These are phyloP conservation scores for Porites australiensis DNA, from an alignment of 64 coral and sea anemone species.

Conservation along the genomic window DNA sequence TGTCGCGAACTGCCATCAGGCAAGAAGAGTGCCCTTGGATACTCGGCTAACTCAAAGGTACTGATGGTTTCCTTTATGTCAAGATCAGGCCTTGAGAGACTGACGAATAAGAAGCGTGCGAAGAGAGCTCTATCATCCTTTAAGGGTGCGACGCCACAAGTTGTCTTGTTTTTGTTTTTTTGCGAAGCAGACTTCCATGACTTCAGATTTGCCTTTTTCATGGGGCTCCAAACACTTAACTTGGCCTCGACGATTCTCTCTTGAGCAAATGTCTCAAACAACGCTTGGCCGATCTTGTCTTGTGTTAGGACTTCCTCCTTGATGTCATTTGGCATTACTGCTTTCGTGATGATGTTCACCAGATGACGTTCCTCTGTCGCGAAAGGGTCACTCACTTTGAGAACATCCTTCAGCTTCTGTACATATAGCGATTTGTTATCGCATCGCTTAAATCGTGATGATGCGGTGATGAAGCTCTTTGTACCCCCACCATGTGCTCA, in stretches of 20 bases:
- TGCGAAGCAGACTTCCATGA: not conserved
- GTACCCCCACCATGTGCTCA: not conserved
- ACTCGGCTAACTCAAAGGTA: constrained; percentile 34
- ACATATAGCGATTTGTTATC: not conserved
- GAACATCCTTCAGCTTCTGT: not conserved
- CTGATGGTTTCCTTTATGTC: constrained; percentile 59
- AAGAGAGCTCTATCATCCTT: constrained; percentile 41
- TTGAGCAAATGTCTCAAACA: not conserved
- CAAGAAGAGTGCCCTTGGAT: constrained; percentile 27
- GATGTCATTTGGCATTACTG: not conserved
- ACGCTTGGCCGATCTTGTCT: not conserved
- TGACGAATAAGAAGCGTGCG: constrained; percentile 37
- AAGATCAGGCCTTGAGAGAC: constrained; percentile 50
- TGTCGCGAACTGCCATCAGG: constrained; percentile 44
- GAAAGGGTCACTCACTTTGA: not conserved
- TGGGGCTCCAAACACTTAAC: constrained; percentile 33
- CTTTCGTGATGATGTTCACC: not conserved
- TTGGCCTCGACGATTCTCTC: constrained; percentile 17
- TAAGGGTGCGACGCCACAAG: too few relatives aligned
- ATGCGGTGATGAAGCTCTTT: not conserved
- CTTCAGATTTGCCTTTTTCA: constrained; percentile 41
- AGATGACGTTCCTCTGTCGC: not conserved
- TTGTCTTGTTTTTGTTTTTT: not conserved
- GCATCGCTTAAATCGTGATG: not conserved
- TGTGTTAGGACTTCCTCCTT: not conserved